Percentiles rank a stretch among this genome's conserved stretches.
phyloP scores from a whole-genome alignment of 2,797 vertebrate species.

The Onychomys arenicola region DNA sequence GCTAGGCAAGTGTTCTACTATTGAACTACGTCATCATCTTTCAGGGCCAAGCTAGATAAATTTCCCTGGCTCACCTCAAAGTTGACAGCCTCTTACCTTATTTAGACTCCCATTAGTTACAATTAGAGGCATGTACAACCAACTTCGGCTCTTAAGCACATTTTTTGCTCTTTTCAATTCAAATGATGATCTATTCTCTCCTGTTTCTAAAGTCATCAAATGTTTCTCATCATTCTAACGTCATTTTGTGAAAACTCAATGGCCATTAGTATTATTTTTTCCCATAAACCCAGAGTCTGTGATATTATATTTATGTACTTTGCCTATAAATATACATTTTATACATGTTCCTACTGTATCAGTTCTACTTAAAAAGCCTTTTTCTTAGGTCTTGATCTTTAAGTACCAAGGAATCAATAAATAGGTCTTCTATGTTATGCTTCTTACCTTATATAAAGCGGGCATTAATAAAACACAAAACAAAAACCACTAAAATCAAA shows the following conservation, averaged over 20 bases:
- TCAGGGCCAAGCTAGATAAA: background rate
- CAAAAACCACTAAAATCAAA: conserved; percentile 19
- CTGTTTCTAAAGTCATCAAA: conserved; percentile 33
- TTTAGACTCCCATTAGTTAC: background rate
- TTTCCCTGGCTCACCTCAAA: background rate
- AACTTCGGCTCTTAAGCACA: background rate
- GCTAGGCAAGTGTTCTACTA: background rate
- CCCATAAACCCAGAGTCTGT: background rate
- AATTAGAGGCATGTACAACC: background rate
- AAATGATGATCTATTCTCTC: background rate
- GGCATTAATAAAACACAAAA: background rate
- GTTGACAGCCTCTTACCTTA: background rate
- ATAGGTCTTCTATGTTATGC: background rate
- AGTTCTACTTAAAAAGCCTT: background rate
- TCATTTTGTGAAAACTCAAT: conserved; percentile 22
- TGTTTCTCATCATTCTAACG: background rate
- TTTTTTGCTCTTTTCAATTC: conserved; percentile 22
- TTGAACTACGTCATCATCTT: no score
- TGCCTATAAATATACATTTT: conserved; percentile 30
- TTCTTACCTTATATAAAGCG: conserved; percentile 23
- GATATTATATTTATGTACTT: background rate
- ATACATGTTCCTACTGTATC: background rate
- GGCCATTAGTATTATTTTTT: background rate
- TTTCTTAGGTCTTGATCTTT: conserved; percentile 8
- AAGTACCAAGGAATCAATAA: background rate